Evolutionary conservation across 2,113 vertebrate genomes (phyloP), one percentile per base, ranked within the genome.

Genomic region (Pelusios castaneus): DNA sequence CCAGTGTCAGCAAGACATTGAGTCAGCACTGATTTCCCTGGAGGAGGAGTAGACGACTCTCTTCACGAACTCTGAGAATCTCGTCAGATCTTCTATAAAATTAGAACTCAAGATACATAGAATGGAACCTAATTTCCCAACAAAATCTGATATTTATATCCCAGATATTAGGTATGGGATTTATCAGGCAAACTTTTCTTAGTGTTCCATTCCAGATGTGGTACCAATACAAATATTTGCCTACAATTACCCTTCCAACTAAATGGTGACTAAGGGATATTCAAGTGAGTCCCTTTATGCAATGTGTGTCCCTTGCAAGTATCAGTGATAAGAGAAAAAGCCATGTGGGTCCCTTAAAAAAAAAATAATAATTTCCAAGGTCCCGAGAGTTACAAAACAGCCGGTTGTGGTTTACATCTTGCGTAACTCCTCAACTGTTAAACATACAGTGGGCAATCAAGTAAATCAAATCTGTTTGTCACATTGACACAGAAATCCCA

Each of bases 71-170:
- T 10, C 8, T 1, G 19, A 24, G 85, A 63, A 0, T 0, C 5
- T 6, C 9, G n/a, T 41, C 75, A 4, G 85, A 41, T 31, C 8
- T 4, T 47, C 63, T 10, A 38, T 1, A 9, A 11, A 43, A 45
- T 0, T 67, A 11, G 16, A 1, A 22, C 1, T 22, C 4, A 6
- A 12, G 1, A 29, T 70, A 38, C n/a, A 70, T 38, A 63, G 1
- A 8, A 16, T 17, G 9, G 45, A 31, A 49, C 9, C 13, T 49
- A 29, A 31, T 19, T 49, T 47, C n/a, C 63, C 13, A 31, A 47
- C 43, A 31, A 49, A 49, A 49, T 4, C 25, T 31, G 17, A 19
- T 49, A 49, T 49, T 77, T 77, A 31, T 31, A 77, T 31, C 14
- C 63, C 45, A 77, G 43, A 2, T 77, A 27, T n/a, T 49, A 49